phyloP scores from a whole-genome alignment of 2,113 vertebrate genomes.

The Antigone vipio region DNA sequence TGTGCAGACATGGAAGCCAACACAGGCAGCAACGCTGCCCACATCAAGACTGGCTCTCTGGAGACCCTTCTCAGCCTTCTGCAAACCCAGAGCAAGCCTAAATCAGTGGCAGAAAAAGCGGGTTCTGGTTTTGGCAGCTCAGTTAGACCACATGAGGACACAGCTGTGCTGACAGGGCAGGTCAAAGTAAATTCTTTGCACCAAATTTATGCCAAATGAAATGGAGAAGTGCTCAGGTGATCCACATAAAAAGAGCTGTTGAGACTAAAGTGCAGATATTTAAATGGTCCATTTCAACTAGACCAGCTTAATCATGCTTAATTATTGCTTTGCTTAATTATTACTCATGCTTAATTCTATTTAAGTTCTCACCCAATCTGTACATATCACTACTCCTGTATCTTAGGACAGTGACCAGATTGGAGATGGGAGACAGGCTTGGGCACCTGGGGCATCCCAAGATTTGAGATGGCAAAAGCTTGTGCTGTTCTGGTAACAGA shows the following conservation, averaged over 20 bases:
- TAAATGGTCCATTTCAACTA: not conserved
- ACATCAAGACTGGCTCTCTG: not conserved
- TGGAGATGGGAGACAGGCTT: not conserved
- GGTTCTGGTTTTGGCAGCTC: not conserved
- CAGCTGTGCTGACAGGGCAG: not conserved
- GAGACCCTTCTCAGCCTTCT: not conserved
- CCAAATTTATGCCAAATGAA: not conserved
- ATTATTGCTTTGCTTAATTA: constrained; percentile 4
- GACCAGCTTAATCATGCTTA: not conserved
- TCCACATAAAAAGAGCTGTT: not conserved
- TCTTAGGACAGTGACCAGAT: not conserved
- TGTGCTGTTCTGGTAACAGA: not conserved
- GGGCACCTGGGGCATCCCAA: not conserved
- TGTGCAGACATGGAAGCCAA: not conserved
- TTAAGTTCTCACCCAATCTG: not conserved
- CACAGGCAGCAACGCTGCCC: not conserved
- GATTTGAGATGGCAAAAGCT: not conserved
- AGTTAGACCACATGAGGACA: not conserved
- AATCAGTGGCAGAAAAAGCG: not conserved
- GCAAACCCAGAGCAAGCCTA: not conserved
- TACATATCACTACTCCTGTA: not conserved
- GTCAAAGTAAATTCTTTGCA: not conserved
- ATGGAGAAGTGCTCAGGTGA: not conserved
- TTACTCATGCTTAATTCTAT: not conserved
- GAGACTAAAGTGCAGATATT: not conserved